Evolutionary conservation across 2,797 vertebrate genomes (phyloP).

Genomic region (Xenentodon cancila): DNA sequence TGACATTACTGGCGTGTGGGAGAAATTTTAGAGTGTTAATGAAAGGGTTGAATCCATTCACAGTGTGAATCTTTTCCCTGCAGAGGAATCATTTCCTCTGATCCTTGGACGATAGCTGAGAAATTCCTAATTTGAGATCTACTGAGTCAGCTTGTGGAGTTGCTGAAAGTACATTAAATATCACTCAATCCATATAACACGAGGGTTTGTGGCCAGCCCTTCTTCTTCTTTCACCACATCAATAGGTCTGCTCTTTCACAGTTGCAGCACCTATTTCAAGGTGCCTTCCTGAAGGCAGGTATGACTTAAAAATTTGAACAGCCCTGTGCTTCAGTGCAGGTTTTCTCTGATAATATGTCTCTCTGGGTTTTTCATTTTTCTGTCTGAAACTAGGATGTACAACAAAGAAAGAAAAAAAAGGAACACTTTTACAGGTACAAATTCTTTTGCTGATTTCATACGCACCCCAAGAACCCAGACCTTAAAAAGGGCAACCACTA

Average conservation of each 20-base stretch:
- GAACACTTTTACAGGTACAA: neutral
- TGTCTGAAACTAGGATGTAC: too few species aligned
- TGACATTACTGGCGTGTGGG: constrained; percentile 40
- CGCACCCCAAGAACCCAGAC: constrained; percentile 10
- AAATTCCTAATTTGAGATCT: constrained; percentile 50
- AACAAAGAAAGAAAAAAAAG: constrained; percentile 3
- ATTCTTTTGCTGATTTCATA: constrained; percentile 8
- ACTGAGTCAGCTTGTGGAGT: constrained; percentile 56
- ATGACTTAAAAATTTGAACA: constrained; percentile 42
- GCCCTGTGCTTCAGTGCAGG: constrained; percentile 13
- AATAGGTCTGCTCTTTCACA: constrained; percentile 22
- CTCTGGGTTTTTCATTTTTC: neutral
- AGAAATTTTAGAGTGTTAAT: constrained; percentile 47
- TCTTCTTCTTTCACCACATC: constrained; percentile 20
- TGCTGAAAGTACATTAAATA: constrained; percentile 49
- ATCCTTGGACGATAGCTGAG: constrained; percentile 36
- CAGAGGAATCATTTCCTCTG: constrained; percentile 35
- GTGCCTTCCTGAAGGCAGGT: constrained; percentile 30
- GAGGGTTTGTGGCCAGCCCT: constrained; percentile 9
- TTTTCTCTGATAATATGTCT: constrained; percentile 9
- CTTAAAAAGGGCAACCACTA: neutral
- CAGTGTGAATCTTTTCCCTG: constrained; percentile 33
- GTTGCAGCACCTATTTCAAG: constrained; percentile 14
- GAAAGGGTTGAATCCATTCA: constrained; percentile 30
- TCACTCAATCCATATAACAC: constrained; percentile 44